Base-by-base conservation (phyloP, 1,140 invertebrate species). In the Chlorops oryzae region DNA sequence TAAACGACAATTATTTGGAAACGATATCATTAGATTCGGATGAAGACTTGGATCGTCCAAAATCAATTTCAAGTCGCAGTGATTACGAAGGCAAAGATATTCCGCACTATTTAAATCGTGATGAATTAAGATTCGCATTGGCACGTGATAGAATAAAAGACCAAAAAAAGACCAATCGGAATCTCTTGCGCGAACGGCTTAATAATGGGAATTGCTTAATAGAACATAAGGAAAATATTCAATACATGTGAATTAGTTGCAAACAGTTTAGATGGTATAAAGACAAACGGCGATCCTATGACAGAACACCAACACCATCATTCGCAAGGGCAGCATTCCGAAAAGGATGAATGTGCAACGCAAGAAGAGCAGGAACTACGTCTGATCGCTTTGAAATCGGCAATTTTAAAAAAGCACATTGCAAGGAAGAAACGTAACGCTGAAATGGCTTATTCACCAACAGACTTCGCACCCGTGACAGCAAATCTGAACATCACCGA, bases 401-500 rank as follows among this genome's bases (percentile, higher is more conserved):
- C 64, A 0, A 57, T 72, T 6, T 15, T 72, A 1, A 67, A 64
- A 37, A 72, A 69, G 35, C 62, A 69, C 40, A 20, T 54, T 46
- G 62, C 57, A 2, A 58, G 69, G 6, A 65, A 72, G 39, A 70
- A 64, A 41, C 62, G 69, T 0, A 65, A 72, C 41, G 65, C 61
- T 0, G 68, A 70, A 27, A 57, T 60, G 3, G 69, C 69, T 2
- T 72, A 72, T 32, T 72, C 69, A 0, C 69, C 69, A 24, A 68
- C 69, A 22, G 69, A 72, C 46, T 67, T 67, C 59, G 23, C 34
- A 12, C 12, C 5, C 1, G 24, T 25, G 22, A 18, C 7, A 12
- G 25, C 40, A 12, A 21, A 41, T 27, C 3, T 41, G 21, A 22
- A 4, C 20, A 40, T 32, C 13, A 40, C 27, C 9, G 54, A 55